Conservation (phyloP, 2,888 invertebrate genomes). For the Epistrophe grossulariae region DNA sequence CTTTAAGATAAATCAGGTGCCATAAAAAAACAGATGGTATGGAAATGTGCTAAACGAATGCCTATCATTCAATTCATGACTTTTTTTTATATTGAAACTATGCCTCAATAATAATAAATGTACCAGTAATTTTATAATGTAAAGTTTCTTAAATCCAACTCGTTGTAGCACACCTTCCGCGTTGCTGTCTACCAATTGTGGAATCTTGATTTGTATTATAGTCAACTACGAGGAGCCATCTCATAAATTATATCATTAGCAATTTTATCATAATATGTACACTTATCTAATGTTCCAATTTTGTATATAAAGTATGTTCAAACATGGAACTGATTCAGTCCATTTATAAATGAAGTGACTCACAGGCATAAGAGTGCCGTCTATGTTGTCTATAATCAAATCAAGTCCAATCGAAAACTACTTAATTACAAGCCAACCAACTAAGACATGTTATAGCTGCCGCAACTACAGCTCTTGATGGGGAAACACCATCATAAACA, state of each 20-base stretch:
- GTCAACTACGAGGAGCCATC: conserved; percentile 58
- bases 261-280: conserved; percentile 32
- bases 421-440: conserved; percentile 59
- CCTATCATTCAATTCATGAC: no score
- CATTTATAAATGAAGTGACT: conserved; percentile 19
- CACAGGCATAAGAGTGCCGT: no score
- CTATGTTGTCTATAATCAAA: conserved; percentile 47
- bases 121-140: neutral
- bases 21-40: no score
- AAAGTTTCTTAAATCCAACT: neutral
- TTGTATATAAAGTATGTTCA: neutral
- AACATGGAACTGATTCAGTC: conserved; percentile 28
- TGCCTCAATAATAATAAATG: no score
- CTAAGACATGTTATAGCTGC: conserved; percentile 9
- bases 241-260: conserved; percentile 67
- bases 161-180: neutral
- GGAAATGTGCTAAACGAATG: no score
- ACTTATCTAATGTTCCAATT: conserved; percentile 10
- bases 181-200: neutral
- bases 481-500: conserved; percentile 38
- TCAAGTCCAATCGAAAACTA: conserved; percentile 70
- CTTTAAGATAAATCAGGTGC: no score
- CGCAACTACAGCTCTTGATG: conserved; percentile 8
- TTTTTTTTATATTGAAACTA: no score
- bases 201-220: conserved; percentile 7